Evolutionary conservation across 2,888 invertebrate genomes (phyloP), one percentile per base, ranked within the genome.

Genomic region (Drosophila niveifrons): DNA sequence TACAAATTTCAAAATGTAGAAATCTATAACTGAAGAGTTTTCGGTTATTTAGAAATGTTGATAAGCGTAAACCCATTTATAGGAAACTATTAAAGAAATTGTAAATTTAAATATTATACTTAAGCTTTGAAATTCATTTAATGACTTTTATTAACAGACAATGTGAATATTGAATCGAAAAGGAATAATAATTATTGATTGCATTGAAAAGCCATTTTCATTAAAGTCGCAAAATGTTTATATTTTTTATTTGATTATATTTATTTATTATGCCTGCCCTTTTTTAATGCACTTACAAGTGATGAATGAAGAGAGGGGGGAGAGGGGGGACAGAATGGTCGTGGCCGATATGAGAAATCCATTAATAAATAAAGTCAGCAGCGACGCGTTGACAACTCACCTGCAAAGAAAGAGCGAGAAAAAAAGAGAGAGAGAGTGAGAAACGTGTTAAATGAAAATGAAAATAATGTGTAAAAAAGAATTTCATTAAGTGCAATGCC

Each of bases 401-500:
- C 83, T 88, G 70, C 47, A 88, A 64, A 23, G 56, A 36, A 23
- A 64, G 39, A 74, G 41, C 59, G 3, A 36, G 17, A 48, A 34
- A 18, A 23, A 66, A 36, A 63, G 44, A 50, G 47, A 10, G 63
- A n/a, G 55, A 44, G 18, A 10, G 29, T 17, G 46, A 29, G 10
- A 72, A 46, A 69, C 59, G 71, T 62, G 66, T 61, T 59, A 52
- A 55, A 68, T 65, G 58, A 59, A 66, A 58, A 53, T 56, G 43
- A 64, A 64, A 58, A 64, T 64, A 68, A 63, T 55, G 31, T 48
- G 31, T 55, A 31, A 63, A 50, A 50, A 59, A 78, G 79, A 81
- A 85, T 85, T 83, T 83, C 81, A 83, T 85, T 83, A 85, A 85
- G 85, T 82, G 85, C 79, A 79, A 72, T 76, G 68, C 43, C 66